Base-by-base conservation (phyloP, 1,140 invertebrate species). In the Achatina immaculata region DNA sequence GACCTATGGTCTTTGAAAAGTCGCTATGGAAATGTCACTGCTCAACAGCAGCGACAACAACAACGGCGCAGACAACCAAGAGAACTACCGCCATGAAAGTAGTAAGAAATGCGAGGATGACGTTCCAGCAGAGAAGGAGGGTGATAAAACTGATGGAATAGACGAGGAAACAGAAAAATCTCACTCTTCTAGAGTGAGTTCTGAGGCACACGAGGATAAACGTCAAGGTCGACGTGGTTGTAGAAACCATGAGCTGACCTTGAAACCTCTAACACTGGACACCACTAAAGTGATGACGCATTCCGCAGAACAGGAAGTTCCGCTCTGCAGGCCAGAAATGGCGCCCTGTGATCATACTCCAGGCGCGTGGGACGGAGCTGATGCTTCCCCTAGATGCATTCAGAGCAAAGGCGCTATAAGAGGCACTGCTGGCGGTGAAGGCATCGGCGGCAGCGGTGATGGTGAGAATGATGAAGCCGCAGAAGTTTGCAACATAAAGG, bases 401-500 rank as follows among this genome's bases (percentile, higher is more conserved):
- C 51, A 14, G 14, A 40, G 43, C 21, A 4, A 1, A 6, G 34
- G 1, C 16, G 9, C 4, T 14, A 34, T 1, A 28, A 42, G 19
- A 42, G 58, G 66, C n/a, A 24, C 38, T 55, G 40, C 58, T 51
- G 76, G 34, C 51, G 42, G 65, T 80, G 38, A 38, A 65, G 75
- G 66, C 36, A 36, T 31, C 21, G 48, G 31, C 71, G 62, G 69
- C n/a, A n/a, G 83, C 45, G 45, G 79, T 43, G 45, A 68, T 38
- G 43, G 43, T 68, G 42, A 68, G 74, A 34, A 7, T 68, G 72
- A 68, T 36, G 45, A 81, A 58, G 24, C 73, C 80, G 80, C 65
- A 75, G 24, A 81, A 82, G 21, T 83, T 80, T 82, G 72, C 81
- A 40, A 80, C 79, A 85, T 84, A 81, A 83, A 83, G 28, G 81